Evolutionary conservation across 1,140 invertebrate genomes (phyloP).

Genomic region (Daktulosphaira vitifoliae): DNA sequence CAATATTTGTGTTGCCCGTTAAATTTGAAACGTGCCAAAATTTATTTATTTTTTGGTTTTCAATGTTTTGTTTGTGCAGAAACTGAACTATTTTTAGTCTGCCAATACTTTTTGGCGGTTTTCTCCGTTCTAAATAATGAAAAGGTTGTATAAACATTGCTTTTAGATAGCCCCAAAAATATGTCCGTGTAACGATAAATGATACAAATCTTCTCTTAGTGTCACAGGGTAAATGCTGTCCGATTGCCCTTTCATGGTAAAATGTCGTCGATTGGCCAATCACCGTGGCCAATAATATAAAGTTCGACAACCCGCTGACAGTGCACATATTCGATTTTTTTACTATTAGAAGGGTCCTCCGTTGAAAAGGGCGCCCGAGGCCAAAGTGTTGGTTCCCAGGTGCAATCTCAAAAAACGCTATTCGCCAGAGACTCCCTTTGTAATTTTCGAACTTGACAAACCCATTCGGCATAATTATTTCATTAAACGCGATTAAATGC

Average conservation of each 20-base stretch:
- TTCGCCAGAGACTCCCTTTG: neutral
- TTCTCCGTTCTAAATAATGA: too few species aligned
- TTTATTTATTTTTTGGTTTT: too few species aligned
- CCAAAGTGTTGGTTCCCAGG: conserved; percentile 10
- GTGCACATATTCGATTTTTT: neutral
- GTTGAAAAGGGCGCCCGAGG: neutral
- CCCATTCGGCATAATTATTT: conserved; percentile 28
- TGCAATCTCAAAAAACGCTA: neutral
- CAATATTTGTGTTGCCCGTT: too few species aligned
- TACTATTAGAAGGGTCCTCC: conserved; percentile 7
- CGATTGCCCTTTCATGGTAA: neutral
- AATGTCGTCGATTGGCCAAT: conserved; percentile 11
- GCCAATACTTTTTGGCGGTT: too few species aligned
- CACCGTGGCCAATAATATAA: conserved; percentile 25
- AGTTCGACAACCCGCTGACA: conserved; percentile 22
- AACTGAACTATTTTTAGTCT: too few species aligned
- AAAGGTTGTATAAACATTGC: too few species aligned
- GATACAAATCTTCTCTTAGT: too few species aligned
- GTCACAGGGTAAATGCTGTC: too few species aligned
- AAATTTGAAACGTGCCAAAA: too few species aligned
- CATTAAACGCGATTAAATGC: conserved; percentile 17
- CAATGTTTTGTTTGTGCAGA: too few species aligned
- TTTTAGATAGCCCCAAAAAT: too few species aligned
- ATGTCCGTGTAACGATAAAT: too few species aligned
- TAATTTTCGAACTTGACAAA: conserved; percentile 16